phyloP scores from a whole-genome alignment of 2,888 invertebrate genomes.

The Icerya purchasi region DNA sequence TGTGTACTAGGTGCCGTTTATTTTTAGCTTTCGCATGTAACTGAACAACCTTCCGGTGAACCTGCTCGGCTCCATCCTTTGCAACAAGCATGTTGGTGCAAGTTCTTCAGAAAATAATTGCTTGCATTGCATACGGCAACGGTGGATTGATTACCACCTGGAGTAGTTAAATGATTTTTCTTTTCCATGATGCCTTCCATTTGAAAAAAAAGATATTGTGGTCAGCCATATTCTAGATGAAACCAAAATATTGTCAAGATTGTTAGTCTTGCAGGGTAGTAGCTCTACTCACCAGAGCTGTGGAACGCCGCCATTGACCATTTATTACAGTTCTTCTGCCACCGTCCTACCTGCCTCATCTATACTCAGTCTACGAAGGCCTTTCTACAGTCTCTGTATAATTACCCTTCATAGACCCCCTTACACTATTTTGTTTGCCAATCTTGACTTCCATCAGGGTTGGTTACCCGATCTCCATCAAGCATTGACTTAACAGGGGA shows the following conservation, averaged over 20 bases:
- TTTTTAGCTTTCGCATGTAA: neutral
- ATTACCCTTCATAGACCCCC: neutral
- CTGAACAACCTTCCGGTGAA: neutral
- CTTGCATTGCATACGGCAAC: neutral
- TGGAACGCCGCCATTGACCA: neutral
- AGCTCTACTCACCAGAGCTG: neutral
- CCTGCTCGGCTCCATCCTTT: neutral
- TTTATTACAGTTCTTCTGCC: too few species aligned
- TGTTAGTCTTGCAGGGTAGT: neutral
- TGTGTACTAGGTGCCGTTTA: neutral
- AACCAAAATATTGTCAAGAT: neutral
- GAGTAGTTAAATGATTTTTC: neutral
- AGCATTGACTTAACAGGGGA: neutral
- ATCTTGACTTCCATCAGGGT: neutral
- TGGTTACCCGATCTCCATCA: neutral
- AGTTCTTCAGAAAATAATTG: too few species aligned
- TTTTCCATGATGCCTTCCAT: neutral
- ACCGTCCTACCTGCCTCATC: neutral
- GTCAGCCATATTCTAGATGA: neutral
- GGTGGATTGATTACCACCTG: neutral
- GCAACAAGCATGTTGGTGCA: too few species aligned
- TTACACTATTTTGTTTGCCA: neutral
- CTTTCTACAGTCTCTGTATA: neutral
- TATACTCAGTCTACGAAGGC: neutral
- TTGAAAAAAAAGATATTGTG: neutral